Base-by-base conservation (phyloP, 1,140 invertebrate species). In the Trachelipus rathkii region DNA sequence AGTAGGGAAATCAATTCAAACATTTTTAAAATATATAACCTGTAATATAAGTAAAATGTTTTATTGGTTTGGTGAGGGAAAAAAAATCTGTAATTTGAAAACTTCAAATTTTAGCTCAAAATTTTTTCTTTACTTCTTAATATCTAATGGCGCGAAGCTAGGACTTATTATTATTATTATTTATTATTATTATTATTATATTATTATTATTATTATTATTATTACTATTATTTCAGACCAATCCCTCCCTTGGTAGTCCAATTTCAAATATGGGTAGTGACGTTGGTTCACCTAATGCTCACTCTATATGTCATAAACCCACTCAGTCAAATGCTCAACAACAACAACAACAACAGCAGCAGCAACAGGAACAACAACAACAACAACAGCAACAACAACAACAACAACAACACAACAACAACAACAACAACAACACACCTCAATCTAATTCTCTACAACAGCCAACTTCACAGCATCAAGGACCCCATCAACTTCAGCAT, bases 401-500 rank as follows among this genome's bases (percentile, higher is more conserved):
- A 72, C 69, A 81, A 60, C 83, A 83, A 66, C 86, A 86, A 60
- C 50, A 85, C 84, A 85, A 44, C 84, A 84, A 44, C 71, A 44
- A 43, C 53, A 78, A 72, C 69, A 81, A 60, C 83, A 83, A 66
- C 86, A 86, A 60, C 50, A 44, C 44, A 53, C 77, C 75, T 46
- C 77, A 79, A 70, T 7, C 74, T 80, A 21, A 23, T 68, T 50
- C 74, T 77, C 86, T 85, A 81, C 82, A 83, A 78, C 87, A 84
- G 84, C 86, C 84, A 78, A 83, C 44, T 84, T 83, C 79, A 82
- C 86, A 44, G 81, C 89, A 90, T 82, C 86, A 86, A 84, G 84
- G 76, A 81, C 71, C 79, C 72, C 77, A 82, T 76, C 76, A 80
- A 80, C 71, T 80, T 79, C 60, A 82, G 70, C 86, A 85, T 80